A percentile compares a stretch with the other conserved stretches of the same genome.
These are phyloP conservation scores for Rhyzopertha dominica DNA, from an alignment of 1,140 invertebrate species.

Conservation along the genomic window DNA sequence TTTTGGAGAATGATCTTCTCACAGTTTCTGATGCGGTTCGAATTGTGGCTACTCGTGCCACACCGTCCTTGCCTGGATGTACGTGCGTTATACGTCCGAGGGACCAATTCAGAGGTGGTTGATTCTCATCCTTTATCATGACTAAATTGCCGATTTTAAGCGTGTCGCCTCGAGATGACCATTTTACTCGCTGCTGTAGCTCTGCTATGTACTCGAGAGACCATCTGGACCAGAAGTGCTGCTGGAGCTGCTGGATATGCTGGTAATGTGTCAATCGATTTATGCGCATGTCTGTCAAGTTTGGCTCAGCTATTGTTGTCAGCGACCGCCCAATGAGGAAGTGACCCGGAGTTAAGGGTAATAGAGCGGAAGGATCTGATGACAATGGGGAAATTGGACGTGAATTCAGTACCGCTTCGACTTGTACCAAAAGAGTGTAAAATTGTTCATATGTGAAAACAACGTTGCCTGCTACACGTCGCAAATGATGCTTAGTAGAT, in stretches of 20 bases:
- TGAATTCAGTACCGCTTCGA: slow-evolving; percentile 2
- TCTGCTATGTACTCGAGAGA: neutral
- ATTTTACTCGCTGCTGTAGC: slow-evolving; percentile 5
- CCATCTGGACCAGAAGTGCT: slow-evolving; percentile 3
- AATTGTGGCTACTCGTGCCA: no score
- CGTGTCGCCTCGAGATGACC: neutral
- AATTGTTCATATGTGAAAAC: slow-evolving; percentile 4
- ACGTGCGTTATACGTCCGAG: neutral
- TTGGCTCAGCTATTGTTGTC: neutral
- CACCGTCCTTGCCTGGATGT: neutral
- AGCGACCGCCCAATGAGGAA: slow-evolving; percentile 4
- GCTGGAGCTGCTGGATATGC: neutral
- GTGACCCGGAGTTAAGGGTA: slow-evolving; percentile 1
- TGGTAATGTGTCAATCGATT: neutral
- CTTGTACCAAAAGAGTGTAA: neutral
- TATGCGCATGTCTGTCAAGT: neutral
- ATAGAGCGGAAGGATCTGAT: neutral
- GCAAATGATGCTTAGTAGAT: slow-evolving; percentile 9
- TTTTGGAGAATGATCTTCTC: no score
- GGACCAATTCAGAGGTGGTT: neutral
- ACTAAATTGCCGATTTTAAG: neutral
- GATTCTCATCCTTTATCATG: neutral
- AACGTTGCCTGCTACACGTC: neutral
- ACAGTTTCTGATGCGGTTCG: no score
- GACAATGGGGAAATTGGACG: neutral